Evolutionary conservation across 2,113 vertebrate genomes (phyloP), one percentile per base, ranked within the genome.

Genomic region (Callionymus lyra): DNA sequence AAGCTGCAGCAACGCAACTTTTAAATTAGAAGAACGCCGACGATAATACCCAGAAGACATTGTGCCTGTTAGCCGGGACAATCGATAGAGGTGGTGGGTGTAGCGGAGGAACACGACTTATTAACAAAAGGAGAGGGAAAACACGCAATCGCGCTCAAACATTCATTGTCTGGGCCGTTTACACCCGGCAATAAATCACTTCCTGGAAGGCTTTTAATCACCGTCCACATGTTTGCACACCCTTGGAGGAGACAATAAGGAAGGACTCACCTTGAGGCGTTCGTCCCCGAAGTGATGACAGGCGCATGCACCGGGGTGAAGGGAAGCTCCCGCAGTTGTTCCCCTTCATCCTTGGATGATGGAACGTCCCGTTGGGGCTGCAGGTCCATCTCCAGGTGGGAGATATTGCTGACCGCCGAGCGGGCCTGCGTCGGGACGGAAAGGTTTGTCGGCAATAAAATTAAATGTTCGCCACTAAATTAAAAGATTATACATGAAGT

Each of bases 281-380:
- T 87, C 34, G 84, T 66, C 18, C 89, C 88, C 61, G 86, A 16
- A 0, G 85, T 85, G 0, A 91, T 75, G 9, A 93, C 71, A 11
- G 94, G 90, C 12, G 84, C 74, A 0, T 98, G 93, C 55, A 91
- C 61, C 0, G 91, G 91, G 1, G 78, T 63, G 54, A 97, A 95
- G 3, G 90, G 86, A 66, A 95, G 77, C 1, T 86, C 90, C 52
- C 54, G 87, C 33, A 97, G 71, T 27, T 80, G 86, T 0, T 86
- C 88, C 0, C 47, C 81, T 16, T 2, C 63, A 0, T 9, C 58
- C 16, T 65, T 0, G 0, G 1, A 27, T 0, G 50, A 38, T 0
- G 34, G 60, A 50, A 13, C 54, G 2, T 46, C 61, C 17, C 60
- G 68, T 14, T 86, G 74, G 41, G 65, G 47, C 21, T 47, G 67